These are phyloP conservation scores for Scaptomyza pallida DNA, from an alignment of 1,140 invertebrate genomes.

Conservation along the genomic window DNA sequence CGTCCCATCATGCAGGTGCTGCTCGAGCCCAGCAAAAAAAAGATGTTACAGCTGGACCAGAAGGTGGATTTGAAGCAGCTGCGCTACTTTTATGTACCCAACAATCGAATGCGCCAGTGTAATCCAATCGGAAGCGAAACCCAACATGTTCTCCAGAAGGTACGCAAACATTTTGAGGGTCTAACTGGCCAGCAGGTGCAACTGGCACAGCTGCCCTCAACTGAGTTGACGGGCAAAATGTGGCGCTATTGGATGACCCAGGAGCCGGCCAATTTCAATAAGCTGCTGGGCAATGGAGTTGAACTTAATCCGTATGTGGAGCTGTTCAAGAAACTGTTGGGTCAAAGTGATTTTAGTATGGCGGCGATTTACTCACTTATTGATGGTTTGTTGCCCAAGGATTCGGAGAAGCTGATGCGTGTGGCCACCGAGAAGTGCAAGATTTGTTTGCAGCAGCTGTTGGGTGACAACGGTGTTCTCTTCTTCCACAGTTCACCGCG, in stretches of 20 bases:
- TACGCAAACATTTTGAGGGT: conserved; percentile 66
- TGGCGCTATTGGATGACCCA: conserved; percentile 91
- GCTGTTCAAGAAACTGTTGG: conserved; percentile 86
- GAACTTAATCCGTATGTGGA: conserved; percentile 85
- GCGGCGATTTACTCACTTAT: conserved; percentile 88
- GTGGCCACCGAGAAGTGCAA: conserved; percentile 86
- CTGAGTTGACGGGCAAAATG: conserved; percentile 87
- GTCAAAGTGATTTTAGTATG: conserved; percentile 87
- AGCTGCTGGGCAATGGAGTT: conserved; percentile 87
- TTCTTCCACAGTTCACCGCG: conserved; percentile 93
- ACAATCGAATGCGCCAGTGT: conserved; percentile 87
- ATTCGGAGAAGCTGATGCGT: conserved; percentile 87
- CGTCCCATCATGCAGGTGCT: conserved; percentile 87
- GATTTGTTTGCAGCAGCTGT: conserved; percentile 87
- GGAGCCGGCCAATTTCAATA: conserved; percentile 87
- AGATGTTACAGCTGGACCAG: conserved; percentile 80
- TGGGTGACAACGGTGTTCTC: conserved; percentile 92
- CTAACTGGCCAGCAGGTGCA: conserved; percentile 60
- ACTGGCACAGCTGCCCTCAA: conserved; percentile 85
- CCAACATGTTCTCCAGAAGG: conserved; percentile 86
- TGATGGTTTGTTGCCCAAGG: conserved; percentile 87
- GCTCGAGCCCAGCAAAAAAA: conserved; percentile 61
- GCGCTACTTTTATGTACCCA: conserved; percentile 91
- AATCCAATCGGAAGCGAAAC: conserved; percentile 90
- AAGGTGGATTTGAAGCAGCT: conserved; percentile 88